Evolutionary conservation across 2,797 vertebrate genomes (phyloP).

Genomic region (Cirrhinus molitorella): DNA sequence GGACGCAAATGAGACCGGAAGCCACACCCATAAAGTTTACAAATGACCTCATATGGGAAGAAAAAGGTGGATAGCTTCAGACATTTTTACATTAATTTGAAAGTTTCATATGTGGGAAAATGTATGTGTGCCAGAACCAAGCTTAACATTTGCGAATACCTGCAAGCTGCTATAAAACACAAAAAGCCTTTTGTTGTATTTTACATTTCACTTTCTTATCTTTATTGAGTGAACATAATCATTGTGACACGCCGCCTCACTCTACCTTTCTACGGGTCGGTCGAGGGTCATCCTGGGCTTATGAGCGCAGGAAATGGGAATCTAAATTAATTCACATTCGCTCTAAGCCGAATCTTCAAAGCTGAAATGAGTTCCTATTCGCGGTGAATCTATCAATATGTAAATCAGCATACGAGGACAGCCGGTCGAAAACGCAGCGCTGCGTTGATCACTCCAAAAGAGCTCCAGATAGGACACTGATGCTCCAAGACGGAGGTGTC

Average conservation of each 20-base stretch:
- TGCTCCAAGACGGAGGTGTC: conserved; percentile 38
- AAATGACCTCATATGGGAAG: too few species aligned
- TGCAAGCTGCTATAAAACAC: neutral
- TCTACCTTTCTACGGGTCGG: conserved; percentile 27
- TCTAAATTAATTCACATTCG: conserved; percentile 62
- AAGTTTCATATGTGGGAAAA: neutral
- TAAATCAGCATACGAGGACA: conserved; percentile 52
- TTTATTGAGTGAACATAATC: conserved; percentile 38
- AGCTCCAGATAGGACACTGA: conserved; percentile 35
- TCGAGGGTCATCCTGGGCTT: conserved; percentile 26
- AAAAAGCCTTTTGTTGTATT: conserved; percentile 9
- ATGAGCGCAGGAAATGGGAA: conserved; percentile 57
- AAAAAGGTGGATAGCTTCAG: too few species aligned
- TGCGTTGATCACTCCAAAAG: conserved; percentile 36
- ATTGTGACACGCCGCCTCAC: conserved; percentile 34
- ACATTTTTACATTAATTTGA: neutral
- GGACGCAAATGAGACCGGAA: too few species aligned
- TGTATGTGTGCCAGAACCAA: neutral
- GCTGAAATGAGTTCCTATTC: conserved; percentile 61
- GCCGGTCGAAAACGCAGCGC: conserved; percentile 41
- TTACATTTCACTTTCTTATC: conserved; percentile 36
- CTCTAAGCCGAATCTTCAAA: conserved; percentile 56
- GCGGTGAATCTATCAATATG: conserved; percentile 64
- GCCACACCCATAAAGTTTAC: too few species aligned
- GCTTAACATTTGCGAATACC: neutral